A percentile compares a stretch with the other conserved stretches of the same genome.
These are phyloP conservation scores for Ceriagrion tenellum DNA, from an alignment of 2,888 invertebrate species.

Conservation along the genomic window DNA sequence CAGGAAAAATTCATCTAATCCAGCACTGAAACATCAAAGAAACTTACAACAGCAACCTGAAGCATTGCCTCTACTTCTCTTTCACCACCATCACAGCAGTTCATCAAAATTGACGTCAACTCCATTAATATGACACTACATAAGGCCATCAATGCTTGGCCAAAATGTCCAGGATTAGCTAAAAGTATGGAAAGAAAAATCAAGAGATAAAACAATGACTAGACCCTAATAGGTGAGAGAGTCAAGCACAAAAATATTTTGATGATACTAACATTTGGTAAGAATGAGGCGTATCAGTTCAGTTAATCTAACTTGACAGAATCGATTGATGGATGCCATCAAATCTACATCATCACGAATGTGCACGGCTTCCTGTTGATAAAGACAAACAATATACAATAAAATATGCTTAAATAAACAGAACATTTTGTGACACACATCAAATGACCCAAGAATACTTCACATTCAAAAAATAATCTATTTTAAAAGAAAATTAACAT, in stretches of 20 bases:
- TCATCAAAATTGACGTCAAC: slow-evolving; percentile 75
- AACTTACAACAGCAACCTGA: slow-evolving; percentile 76
- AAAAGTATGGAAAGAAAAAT: slow-evolving; percentile 69
- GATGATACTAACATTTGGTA: slow-evolving; percentile 74
- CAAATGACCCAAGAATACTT: too few relatives aligned
- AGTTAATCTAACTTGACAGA: slow-evolving; percentile 75
- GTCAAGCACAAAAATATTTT: neutral
- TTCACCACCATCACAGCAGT: slow-evolving; percentile 76
- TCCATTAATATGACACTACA: slow-evolving; percentile 75
- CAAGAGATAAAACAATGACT: neutral
- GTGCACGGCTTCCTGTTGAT: slow-evolving; percentile 74
- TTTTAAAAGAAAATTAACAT: too few relatives aligned
- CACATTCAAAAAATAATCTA: too few relatives aligned
- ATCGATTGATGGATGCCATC: slow-evolving; percentile 76
- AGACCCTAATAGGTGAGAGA: neutral
- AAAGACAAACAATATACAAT: neutral
- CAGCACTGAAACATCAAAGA: neutral
- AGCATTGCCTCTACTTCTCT: slow-evolving; percentile 76
- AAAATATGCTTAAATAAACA: too few relatives aligned
- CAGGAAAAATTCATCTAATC: neutral
- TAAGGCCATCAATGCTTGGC: slow-evolving; percentile 74
- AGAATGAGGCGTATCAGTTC: slow-evolving; percentile 75
- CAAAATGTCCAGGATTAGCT: slow-evolving; percentile 75
- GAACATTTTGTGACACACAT: too few relatives aligned
- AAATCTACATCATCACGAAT: slow-evolving; percentile 77